Base-by-base conservation (phyloP, 2,888 invertebrate species). In the Harpalus rufipes region DNA sequence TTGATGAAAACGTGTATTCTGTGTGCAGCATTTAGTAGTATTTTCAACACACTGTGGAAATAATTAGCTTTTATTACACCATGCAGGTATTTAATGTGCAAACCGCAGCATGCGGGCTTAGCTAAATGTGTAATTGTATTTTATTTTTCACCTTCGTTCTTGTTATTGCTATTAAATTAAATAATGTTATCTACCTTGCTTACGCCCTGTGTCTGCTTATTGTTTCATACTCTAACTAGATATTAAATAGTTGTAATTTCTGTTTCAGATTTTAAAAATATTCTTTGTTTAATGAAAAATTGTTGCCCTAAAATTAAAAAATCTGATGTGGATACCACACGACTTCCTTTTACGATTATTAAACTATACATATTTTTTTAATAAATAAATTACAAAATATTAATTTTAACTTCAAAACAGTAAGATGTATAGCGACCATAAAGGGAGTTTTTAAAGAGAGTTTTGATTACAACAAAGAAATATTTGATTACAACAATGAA, bases 71-170 rank as follows among this genome's bases (percentile, higher is more conserved):
- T 68, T 68, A 68, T 68, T 68, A 68, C 39, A 4, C 14, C 14
- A n/a, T 14, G 39, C 68, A 68, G 68, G 68, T 68, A 68, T 68
- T 68, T 68, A 68, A 68, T 68, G 68, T n/a, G 68, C 68, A 68
- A 68, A 68, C 68, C 68, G n/a, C 68, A 63, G 25, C 14, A 68
- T 39, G 21, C 68, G n/a, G 32, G n/a, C 39, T 25, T 32, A 39
- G 39, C 68, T 68, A 14, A 68, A 68, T 32, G 68, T 68, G 32
- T 68, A 68, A 68, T 68, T 68, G 68, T 68, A 68, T 39, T 68
- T 68, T 68, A 68, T 68, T 68, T 68, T 68, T 68, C 39, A 39
- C 68, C 25, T 68, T 32, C 39, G 68, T 68, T 68, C 68, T 68
- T 68, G 12, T 39, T 39, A 68, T 68, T 68, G 68, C 68, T 68